Evolutionary conservation across 2,113 vertebrate genomes (phyloP), one percentile per base, ranked within the genome.

Genomic region (Hypomesus transpacificus): DNA sequence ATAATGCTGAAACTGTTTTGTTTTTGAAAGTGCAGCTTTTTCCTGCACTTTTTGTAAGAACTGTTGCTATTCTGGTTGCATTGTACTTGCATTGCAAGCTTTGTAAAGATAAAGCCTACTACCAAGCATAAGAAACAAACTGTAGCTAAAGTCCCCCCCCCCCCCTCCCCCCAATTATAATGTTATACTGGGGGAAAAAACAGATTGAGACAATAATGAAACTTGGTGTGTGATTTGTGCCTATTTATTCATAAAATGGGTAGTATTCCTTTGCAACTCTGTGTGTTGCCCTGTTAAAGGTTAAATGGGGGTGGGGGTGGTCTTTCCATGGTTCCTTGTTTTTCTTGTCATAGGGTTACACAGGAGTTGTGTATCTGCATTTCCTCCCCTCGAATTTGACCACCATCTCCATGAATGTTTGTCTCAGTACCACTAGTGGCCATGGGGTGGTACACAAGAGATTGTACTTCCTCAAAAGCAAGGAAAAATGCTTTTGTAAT

Each of bases 1-100:
- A 84, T 74, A 79, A 74, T 86, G 85, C 83, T 88, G 84, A 78
- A 90, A 68, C 69, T 80, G 56, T 76, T 83, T 76, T 76, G 61
- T 80, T 82, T 85, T 82, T 66, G 62, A 66, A 75, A 64, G 79
- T 82, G 67, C 58, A 71, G 54, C 79, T 84, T 77, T 74, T 70
- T 73, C 82, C 70, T 80, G 78, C 62, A 73, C 66, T 68, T 71
- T 22, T 60, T 59, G 83, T 64, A 11, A 66, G 77, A 71, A 68
- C 66, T 53, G 77, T 71, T 77, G 69, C 54, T 83, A 69, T 65
- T 53, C 53, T 71, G 31, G 39, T 57, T 62, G 69, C 76, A 71
- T 70, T 59, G 63, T 76, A 28, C 52, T 34, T 66, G 56, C 66
- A 66, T 62, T 3, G 5, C 21, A 73, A 54, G 34, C 16, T 3